phyloP scores from a whole-genome alignment of 2,888 invertebrate genomes.

The Latheticus oryzae region DNA sequence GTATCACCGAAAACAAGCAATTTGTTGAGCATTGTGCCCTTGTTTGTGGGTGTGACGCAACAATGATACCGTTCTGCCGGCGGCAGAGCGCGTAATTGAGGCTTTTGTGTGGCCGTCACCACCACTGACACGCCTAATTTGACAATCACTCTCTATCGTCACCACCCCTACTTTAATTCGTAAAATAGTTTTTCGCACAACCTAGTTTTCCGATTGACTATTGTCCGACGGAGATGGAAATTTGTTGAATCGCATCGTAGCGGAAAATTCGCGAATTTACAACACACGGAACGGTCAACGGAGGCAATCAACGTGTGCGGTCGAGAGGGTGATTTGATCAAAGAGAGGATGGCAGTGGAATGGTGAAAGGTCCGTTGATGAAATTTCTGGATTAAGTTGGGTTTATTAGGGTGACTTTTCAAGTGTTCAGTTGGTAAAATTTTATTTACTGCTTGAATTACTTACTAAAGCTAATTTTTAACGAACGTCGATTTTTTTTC shows the following conservation, averaged over 20 bases:
- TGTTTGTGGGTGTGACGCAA: constrained; percentile 63
- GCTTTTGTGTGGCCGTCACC: constrained; percentile 65
- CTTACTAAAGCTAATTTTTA: no score
- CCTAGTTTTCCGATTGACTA: constrained; percentile 14
- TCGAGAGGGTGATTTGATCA: constrained; percentile 32
- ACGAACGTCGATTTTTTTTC: no score
- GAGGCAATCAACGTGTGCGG: constrained; percentile 38
- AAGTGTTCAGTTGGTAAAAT: constrained; percentile 34
- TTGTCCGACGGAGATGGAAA: constrained; percentile 20
- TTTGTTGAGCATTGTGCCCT: constrained; percentile 53
- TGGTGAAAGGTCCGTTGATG: constrained; percentile 41
- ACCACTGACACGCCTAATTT: constrained; percentile 67
- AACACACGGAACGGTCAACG: constrained; percentile 31
- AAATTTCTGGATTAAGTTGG: constrained; percentile 42
- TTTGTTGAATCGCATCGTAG: constrained; percentile 8
- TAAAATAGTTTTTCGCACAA: constrained; percentile 23
- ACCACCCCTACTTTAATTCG: constrained; percentile 29
- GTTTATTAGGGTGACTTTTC: constrained; percentile 43
- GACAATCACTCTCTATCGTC: constrained; percentile 58
- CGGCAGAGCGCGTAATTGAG: constrained; percentile 66
- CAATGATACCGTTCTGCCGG: constrained; percentile 60
- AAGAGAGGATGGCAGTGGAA: constrained; percentile 41
- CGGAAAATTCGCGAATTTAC: constrained; percentile 35
- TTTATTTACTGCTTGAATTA: constrained; percentile 20
- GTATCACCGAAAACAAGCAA: constrained; percentile 50